These are phyloP conservation scores for Nowickia ferox DNA, from an alignment of 2,888 invertebrate species.

Conservation along the genomic window DNA sequence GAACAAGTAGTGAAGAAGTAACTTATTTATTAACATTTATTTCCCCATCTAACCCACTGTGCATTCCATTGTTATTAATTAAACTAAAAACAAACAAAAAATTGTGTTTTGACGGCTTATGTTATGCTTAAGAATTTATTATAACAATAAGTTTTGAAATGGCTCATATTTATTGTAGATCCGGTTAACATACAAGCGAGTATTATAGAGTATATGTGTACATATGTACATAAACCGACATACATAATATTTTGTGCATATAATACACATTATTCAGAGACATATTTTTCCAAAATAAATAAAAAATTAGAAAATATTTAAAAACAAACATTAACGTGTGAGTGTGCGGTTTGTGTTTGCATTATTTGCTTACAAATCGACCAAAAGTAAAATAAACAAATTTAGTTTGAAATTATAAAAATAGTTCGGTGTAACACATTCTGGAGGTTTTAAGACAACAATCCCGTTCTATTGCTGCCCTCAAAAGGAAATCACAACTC, in stretches of 20 bases:
- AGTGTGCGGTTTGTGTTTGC: slow-evolving; percentile 20
- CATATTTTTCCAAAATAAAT: slow-evolving; percentile 1
- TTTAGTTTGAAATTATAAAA: slow-evolving; percentile 9
- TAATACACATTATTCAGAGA: neutral
- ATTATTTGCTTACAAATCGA: slow-evolving; percentile 23
- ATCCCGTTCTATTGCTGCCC: slow-evolving; percentile 93
- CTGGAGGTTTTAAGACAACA: slow-evolving; percentile 93
- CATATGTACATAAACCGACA: neutral
- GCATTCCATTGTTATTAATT: slow-evolving; percentile 19
- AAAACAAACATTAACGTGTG: neutral
- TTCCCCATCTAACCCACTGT: neutral
- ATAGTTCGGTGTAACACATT: slow-evolving; percentile 49
- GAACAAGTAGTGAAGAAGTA: no score
- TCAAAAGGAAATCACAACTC: slow-evolving; percentile 82
- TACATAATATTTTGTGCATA: neutral
- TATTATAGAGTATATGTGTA: neutral
- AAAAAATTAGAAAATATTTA: neutral
- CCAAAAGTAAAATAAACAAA: neutral
- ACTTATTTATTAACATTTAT: neutral
- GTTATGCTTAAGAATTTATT: slow-evolving; percentile 16
- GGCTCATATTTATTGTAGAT: slow-evolving; percentile 39
- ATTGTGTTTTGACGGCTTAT: neutral
- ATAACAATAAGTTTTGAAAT: slow-evolving; percentile 18
- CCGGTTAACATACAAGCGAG: slow-evolving; percentile 18
- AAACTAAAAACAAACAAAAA: slow-evolving; percentile 14